Evolutionary conservation across 2,888 invertebrate species (phyloP), one percentile per base, ranked within the genome.

Genomic region (Andrena camellia): DNA sequence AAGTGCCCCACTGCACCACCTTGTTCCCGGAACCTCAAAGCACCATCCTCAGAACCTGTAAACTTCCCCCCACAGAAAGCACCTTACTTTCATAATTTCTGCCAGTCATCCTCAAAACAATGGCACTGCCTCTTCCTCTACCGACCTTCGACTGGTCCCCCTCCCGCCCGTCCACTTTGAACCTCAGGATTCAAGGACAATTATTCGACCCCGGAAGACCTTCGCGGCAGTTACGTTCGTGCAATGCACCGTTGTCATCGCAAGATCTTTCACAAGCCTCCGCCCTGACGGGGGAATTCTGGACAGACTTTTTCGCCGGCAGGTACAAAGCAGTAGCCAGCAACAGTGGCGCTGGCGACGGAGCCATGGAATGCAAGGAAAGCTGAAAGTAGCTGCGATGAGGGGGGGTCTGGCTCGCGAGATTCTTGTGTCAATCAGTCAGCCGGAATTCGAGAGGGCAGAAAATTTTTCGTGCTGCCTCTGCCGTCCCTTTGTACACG

Each of bases 391-490:
- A 81, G 60, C 71, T 67, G 48, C 80, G 80, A 81, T 68, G 71
- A 71, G 68, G 78, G 66, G 66, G 8, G 29, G 35, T 20, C 8
- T 42, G n/a, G 26, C 35, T 63, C 69, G 48, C 60, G 57, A 72
- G 71, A 79, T 79, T 81, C 81, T 60, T 80, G 50, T 82, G 80
- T 82, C 82, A 70, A 80, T 82, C 82, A 82, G 82, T 68, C 71
- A 64, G 23, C 63, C 80, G 80, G 71, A 82, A 80, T 72, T 79
- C 68, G 52, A 62, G 77, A 62, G 77, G 71, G 66, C 66, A 54
- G 66, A 64, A 64, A 29, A 81, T 72, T 73, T 78, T 72, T 78
- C 78, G 54, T 26, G 26, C 26, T 57, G 57, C 57, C 57, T 42
- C 42, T 57, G 8, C 52, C 29, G 20, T 23, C 33, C 23, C 67